These are phyloP conservation scores for Dasyprocta punctata DNA, from an alignment of 2,113 vertebrate genomes.

Conservation along the genomic window DNA sequence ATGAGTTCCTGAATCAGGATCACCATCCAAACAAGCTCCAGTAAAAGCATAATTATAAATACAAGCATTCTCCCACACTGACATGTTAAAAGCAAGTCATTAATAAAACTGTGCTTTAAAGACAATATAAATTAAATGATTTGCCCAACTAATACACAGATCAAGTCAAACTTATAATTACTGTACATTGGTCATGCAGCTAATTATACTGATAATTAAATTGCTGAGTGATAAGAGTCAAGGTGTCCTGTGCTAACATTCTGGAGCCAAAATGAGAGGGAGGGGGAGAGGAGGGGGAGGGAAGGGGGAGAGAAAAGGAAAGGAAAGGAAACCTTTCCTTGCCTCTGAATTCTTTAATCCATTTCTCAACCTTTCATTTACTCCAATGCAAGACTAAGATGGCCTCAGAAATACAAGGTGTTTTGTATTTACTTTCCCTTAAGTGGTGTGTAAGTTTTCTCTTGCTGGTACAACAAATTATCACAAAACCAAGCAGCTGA, in stretches of 20 bases:
- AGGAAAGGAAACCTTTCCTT: background rate
- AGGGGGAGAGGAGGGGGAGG: too few relatives aligned
- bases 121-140: constrained; percentile 49
- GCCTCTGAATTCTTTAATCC: background rate
- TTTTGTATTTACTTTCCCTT: background rate
- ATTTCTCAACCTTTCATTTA: background rate
- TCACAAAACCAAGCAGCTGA: background rate
- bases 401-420: background rate
- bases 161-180: constrained; percentile 44
- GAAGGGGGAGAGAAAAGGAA: background rate
- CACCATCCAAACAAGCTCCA: constrained; percentile 1
- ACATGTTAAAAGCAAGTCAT: constrained; percentile 38
- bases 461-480: background rate
- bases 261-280: background rate
- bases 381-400: background rate
- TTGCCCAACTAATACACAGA: constrained; percentile 40
- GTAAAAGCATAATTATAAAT: constrained; percentile 21
- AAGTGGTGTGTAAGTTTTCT: background rate
- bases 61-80: background rate
- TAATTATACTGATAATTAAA: constrained; percentile 48
- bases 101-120: constrained; percentile 39
- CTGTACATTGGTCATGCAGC: background rate
- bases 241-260: constrained; percentile 40
- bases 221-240: background rate
- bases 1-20: background rate